Conservation (phyloP, 2,888 invertebrate species). For the Prosapia bicincta region DNA sequence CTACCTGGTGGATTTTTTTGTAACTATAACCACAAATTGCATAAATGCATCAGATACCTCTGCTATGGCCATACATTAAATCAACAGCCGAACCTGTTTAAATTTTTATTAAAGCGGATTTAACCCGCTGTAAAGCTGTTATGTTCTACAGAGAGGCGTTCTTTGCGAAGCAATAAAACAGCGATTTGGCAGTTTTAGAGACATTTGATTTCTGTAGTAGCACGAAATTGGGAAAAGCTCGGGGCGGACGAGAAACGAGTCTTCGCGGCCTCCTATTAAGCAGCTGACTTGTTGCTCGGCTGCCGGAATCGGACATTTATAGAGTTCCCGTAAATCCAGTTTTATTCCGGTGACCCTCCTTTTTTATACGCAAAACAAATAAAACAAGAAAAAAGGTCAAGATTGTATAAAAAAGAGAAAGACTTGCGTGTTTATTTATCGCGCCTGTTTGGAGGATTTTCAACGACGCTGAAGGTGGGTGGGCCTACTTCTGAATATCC, state of each 20-base stretch:
- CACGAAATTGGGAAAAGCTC: neutral
- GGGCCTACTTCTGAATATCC: conserved; percentile 18
- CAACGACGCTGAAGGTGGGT: conserved; percentile 30
- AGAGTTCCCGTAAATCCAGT: conserved; percentile 23
- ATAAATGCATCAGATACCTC: no score
- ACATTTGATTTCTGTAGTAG: conserved; percentile 23
- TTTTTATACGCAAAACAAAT: conserved; percentile 10
- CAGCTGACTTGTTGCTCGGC: conserved; percentile 13
- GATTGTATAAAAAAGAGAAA: conserved; percentile 2
- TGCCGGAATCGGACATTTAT: conserved; percentile 18
- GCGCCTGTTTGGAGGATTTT: conserved; percentile 17
- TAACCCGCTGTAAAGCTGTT: neutral
- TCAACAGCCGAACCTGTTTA: no score
- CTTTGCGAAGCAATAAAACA: neutral
- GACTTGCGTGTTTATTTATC: conserved; percentile 25
- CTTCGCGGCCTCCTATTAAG: conserved; percentile 12
- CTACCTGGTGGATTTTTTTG: no score
- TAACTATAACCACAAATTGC: no score
- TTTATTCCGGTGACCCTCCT: conserved; percentile 14
- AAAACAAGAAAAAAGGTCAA: conserved; percentile 23
- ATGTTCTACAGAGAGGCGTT: neutral
- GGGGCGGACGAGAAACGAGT: neutral
- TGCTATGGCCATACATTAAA: no score
- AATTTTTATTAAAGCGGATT: no score
- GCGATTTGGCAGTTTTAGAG: neutral